Base-by-base conservation (phyloP, 2,113 vertebrate species). In the Microcebus lehilahytsara region DNA sequence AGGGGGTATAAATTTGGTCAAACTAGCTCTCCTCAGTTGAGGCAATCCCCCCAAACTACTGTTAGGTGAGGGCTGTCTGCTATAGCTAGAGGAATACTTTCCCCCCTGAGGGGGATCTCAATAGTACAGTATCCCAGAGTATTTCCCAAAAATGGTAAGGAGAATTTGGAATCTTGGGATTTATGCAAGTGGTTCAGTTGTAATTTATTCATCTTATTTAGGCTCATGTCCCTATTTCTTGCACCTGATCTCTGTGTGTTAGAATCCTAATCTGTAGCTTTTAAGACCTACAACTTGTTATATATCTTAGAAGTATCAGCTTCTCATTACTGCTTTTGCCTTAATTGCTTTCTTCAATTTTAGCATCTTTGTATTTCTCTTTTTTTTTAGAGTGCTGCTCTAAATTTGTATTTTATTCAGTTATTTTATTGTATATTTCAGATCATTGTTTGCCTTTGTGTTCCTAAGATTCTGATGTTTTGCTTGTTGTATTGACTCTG, bases 381-480 rank as follows among this genome's bases (percentile, higher is more conserved):
- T 34, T 74, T 97, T 97, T 34, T 74, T 97, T 71, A 85, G 27
- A 95, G 53, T 1, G 72, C 22, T 78, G 3, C 9, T 93, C 40
- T 79, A 40, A 86, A 23, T 83, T 20, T 74, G 7, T 79, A 30
- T 32, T 67, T 37, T 27, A 32, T 77, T 91, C 9, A 72, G 12
- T 84, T 79, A 85, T 53, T 92, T 87, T 75, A 42, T 30, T 66
- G 12, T 77, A 3, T 42, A 23, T 42, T 91, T 95, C n/a, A 9
- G 25, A 32, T 62, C 37, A 64, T 92, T 89, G 71, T 58, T 75
- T 85, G 79, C 75, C 12, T 49, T 37, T 80, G 8, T 69, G 27
- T 62, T 51, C 17, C 6, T 64, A 64, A 37, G 23, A 14, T 79
- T 80, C 74, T 64, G 58, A 89, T 32, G 69, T 22, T 6, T 58